Conservation (phyloP, 2,113 vertebrate genomes). For the Lontra canadensis region DNA sequence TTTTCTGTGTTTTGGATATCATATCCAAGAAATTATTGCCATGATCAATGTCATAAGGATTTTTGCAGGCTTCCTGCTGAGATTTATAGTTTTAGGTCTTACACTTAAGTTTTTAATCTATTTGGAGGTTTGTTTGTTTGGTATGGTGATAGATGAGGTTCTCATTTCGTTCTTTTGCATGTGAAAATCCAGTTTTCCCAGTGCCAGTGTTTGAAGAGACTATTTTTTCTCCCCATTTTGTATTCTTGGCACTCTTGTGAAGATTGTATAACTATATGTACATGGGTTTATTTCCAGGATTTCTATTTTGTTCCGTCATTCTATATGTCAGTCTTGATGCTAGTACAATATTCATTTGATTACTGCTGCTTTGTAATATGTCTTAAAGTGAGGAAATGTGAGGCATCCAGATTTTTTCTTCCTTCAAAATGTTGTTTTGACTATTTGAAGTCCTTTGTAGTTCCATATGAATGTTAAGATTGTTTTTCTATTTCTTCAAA, state of each 20-base stretch:
- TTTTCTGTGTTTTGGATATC: background rate
- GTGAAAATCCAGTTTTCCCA: background rate
- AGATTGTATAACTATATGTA: background rate
- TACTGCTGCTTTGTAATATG: background rate
- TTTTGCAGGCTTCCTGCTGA: background rate
- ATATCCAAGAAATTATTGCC: background rate
- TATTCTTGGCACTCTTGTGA: background rate
- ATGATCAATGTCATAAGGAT: background rate
- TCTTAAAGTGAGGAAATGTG: background rate
- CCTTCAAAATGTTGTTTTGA: background rate
- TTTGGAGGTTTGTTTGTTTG: background rate
- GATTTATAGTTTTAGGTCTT: background rate
- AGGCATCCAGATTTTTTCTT: background rate
- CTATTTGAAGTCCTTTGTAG: background rate
- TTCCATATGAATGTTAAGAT: background rate
- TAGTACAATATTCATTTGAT: background rate
- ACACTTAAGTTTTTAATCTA: background rate
- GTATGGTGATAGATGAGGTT: background rate
- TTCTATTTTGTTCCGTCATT: background rate
- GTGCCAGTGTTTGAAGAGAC: background rate
- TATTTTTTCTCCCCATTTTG: background rate
- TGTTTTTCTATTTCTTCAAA: background rate
- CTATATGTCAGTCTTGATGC: background rate
- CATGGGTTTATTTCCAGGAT: background rate
- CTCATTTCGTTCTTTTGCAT: background rate